Percentiles rank a stretch among this genome's conserved stretches.
These are phyloP conservation scores for Passer domesticus DNA, from an alignment of 2,113 vertebrate species.

Conservation along the genomic window DNA sequence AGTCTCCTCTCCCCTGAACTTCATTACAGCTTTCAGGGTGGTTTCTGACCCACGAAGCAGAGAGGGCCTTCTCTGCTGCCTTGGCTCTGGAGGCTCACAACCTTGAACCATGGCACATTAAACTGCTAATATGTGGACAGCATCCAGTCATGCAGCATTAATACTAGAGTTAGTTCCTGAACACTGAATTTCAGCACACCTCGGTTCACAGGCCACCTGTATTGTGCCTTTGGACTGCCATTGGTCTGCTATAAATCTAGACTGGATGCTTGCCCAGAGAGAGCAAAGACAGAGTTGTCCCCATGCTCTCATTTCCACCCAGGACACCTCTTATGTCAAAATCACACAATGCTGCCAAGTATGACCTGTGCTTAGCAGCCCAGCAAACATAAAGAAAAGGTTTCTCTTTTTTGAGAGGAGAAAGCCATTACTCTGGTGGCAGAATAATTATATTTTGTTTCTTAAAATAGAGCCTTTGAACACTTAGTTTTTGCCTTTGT, in stretches of 20 bases:
- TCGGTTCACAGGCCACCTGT: neutral
- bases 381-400: neutral
- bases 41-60: neutral
- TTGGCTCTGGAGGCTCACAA: neutral
- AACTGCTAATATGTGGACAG: neutral
- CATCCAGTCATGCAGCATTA: neutral
- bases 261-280: neutral
- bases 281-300: neutral
- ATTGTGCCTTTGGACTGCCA: neutral
- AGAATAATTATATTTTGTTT: neutral
- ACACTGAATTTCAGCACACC: slow-evolving; percentile 3
- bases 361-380: neutral
- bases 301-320: neutral
- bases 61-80: neutral
- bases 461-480: neutral
- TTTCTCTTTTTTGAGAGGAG: neutral
- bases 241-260: neutral
- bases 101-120: neutral
- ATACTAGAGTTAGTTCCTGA: neutral
- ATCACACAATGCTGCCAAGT: neutral
- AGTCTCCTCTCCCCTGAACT: neutral
- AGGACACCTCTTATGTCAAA: neutral
- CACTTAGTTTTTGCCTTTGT: neutral
- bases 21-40: neutral
- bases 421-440: neutral